Base-by-base conservation (phyloP, 92 coral and sea anemone species). In the Umimayanthus kanabou region DNA sequence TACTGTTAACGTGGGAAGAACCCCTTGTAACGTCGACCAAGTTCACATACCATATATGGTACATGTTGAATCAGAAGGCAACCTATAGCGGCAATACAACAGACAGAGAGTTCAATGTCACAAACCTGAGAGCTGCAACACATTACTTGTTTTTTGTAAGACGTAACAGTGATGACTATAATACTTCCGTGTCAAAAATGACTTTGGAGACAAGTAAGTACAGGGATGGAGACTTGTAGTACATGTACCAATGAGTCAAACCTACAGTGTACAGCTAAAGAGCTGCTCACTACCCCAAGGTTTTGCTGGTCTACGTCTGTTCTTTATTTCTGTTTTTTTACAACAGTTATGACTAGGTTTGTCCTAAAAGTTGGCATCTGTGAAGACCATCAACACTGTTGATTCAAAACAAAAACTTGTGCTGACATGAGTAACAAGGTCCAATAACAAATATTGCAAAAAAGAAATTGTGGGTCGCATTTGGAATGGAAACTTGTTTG, bases 141-240 rank as follows among this genome's bases (percentile, higher is more conserved):
- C 80, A 81, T 9, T 97, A 97, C 90, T 84, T 86, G 18, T 92
- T 97, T 66, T 85, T 66, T 64, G 95, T 95, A n/a, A 88, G 93
- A 61, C 91, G 96, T 73, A 90, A 93, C 80, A 89, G 88, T 6
- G 98, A 97, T 81, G 50, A 71, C 66, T 81, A 89, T 10, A 94
- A 83, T 80, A 89, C 88, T 2, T 88, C 97, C 3, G 95, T 92
- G 57, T 55, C 85, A 13, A 95, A 94, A 61, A 72, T 72, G 50
- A 97, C 99, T 13, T 45, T 82, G 78, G 99, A 93, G 74, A 96
- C 87, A 61, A 92, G 99, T 97, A 89, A 91, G 98, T 92, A 33
- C 16, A 18, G 40, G 40, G 45, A 14, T 10, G 28, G 50, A 47
- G 74, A 8, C 23, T 57, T 57, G 65, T 57, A 22, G 5, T 57